phyloP scores from a whole-genome alignment of 2,888 invertebrate species.

The Cryptocheilus praepositus region DNA sequence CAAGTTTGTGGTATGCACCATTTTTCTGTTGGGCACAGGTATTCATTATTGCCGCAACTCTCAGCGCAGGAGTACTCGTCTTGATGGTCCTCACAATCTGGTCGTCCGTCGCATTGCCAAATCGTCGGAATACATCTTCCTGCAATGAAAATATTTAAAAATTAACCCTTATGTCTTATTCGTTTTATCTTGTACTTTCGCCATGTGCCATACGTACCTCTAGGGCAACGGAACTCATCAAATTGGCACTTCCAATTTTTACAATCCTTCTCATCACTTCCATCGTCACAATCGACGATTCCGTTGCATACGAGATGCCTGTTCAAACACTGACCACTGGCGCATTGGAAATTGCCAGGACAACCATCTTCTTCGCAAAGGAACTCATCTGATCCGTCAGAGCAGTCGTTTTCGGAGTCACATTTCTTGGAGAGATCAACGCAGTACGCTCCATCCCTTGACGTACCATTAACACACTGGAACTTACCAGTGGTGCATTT shows the following conservation, averaged over 20 bases:
- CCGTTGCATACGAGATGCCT: slow-evolving; percentile 80
- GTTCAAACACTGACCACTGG: slow-evolving; percentile 79
- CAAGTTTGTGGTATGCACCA: slow-evolving; percentile 79
- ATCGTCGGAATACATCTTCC: slow-evolving; percentile 78
- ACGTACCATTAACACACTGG: slow-evolving; percentile 79
- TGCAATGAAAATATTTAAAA: slow-evolving; percentile 29
- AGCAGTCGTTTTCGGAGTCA: slow-evolving; percentile 79
- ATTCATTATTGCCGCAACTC: slow-evolving; percentile 77
- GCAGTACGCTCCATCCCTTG: slow-evolving; percentile 78
- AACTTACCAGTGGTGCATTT: slow-evolving; percentile 79
- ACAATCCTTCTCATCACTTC: slow-evolving; percentile 79
- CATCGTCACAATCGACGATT: slow-evolving; percentile 79
- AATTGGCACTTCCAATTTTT: slow-evolving; percentile 76
- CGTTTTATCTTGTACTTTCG: no score
- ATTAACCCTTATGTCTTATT: not conserved
- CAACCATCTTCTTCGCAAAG: slow-evolving; percentile 78
- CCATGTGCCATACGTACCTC: slow-evolving; percentile 50
- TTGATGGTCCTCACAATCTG: slow-evolving; percentile 77
- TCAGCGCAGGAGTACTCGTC: slow-evolving; percentile 78
- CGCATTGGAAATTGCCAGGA: slow-evolving; percentile 79
- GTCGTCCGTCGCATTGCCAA: slow-evolving; percentile 79
- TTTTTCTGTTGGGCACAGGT: slow-evolving; percentile 78
- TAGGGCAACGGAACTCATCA: slow-evolving; percentile 78
- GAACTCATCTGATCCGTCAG: slow-evolving; percentile 80
- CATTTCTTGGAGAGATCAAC: slow-evolving; percentile 76